Evolutionary conservation across 2,888 invertebrate species (phyloP), one percentile per base, ranked within the genome.

Genomic region (Hermaeophaga mercurialis): DNA sequence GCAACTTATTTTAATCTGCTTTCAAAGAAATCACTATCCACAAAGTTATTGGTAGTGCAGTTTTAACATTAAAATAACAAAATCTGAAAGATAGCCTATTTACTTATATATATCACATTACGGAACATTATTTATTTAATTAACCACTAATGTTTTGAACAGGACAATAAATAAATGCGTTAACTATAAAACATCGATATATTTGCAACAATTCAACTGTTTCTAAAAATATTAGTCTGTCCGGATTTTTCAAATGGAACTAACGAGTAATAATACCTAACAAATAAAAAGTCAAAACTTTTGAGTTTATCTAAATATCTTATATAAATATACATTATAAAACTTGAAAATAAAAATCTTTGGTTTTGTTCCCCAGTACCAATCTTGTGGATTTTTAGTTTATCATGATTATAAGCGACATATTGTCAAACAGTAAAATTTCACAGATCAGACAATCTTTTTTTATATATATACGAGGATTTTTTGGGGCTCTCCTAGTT

Each of bases 361-460:
- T 88, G 88, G 88, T 85, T 85, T 87, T 88, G 88, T 85, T 88
- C 88, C 87, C 88, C 85, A 84, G 74, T 85, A 87, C 86, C 87
- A 86, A 86, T 86, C 84, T 74, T 72, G 61, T 61, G 58, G 64
- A 61, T 61, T 63, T 58, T 54, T 63, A 65, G 60, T 62, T 64
- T 64, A 63, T 63, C 61, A 63, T 64, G 60, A 62, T 64, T 61
- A 64, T 61, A 64, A 64, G 66, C 72, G 73, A 73, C 73, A 73
- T 73, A 74, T 73, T 73, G 73, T 73, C 73, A 71, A 64, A 64
- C 62, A 64, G 66, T 62, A 64, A 61, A 62, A 56, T 68, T 67
- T 70, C 67, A 71, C 70, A 72, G 67, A 70, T 71, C 66, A 71
- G 64, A 64, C 49, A 54, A 52, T 59, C 56, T 56, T 63, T 41